Conservation (phyloP, 2,797 vertebrate genomes). For the Falco biarmicus region DNA sequence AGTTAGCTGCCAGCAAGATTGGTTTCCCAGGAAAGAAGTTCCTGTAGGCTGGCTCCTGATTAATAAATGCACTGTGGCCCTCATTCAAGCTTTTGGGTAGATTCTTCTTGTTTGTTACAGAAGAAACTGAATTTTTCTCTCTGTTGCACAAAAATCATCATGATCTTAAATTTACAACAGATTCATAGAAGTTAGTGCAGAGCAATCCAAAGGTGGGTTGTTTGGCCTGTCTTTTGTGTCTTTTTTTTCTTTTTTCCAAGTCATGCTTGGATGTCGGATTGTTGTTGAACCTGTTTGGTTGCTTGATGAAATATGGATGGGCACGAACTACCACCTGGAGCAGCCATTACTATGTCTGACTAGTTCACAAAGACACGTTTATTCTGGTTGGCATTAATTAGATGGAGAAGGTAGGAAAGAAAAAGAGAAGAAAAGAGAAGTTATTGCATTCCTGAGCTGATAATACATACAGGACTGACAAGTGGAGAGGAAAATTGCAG, state of each 20-base stretch:
- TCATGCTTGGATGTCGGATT: neutral
- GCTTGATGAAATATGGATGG: neutral
- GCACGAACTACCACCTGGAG: neutral
- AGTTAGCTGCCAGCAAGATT: neutral
- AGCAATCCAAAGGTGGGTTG: neutral
- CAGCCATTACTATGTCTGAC: neutral
- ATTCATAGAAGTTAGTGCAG: neutral
- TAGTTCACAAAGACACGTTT: constrained; percentile 44
- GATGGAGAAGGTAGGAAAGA: neutral
- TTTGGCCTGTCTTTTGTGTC: neutral
- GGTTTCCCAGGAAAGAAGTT: neutral
- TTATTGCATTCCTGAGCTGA: constrained; percentile 46
- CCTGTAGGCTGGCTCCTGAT: neutral
- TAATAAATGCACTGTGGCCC: neutral
- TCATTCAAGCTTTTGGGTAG: neutral
- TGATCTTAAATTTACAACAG: neutral
- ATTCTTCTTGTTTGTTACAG: neutral
- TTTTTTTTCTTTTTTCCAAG: neutral
- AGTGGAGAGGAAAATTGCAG: constrained; percentile 21
- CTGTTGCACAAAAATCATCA: neutral
- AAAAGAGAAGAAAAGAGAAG: constrained; percentile 21
- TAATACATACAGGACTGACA: neutral
- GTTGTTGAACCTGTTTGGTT: constrained; percentile 15
- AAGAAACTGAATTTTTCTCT: neutral
- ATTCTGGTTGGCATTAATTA: constrained; percentile 35